These are phyloP conservation scores for Urechis unicinctus DNA, from an alignment of 2,888 invertebrate genomes.

Conservation along the genomic window DNA sequence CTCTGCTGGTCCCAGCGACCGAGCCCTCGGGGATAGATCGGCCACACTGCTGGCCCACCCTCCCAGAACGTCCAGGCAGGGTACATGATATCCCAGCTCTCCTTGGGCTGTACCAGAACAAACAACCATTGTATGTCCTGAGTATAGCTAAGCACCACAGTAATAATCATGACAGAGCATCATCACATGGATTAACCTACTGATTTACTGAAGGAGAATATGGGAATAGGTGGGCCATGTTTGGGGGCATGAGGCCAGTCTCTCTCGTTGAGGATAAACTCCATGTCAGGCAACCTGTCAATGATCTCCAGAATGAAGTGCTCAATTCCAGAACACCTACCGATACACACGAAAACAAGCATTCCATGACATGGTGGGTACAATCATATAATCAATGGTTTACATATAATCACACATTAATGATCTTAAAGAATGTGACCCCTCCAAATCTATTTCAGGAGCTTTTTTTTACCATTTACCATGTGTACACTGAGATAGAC, in stretches of 20 bases:
- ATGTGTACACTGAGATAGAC: no score
- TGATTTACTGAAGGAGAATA: slow-evolving; percentile 95
- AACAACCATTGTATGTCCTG: no score
- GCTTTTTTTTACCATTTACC: no score
- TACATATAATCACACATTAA: neutral
- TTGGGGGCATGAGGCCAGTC: slow-evolving; percentile 85
- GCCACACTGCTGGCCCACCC: slow-evolving; percentile 90
- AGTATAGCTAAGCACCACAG: no score
- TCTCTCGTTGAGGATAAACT: slow-evolving; percentile 79
- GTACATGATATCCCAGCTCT: slow-evolving; percentile 81
- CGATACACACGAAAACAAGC: slow-evolving; percentile 52
- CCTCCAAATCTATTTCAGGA: no score
- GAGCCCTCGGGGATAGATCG: slow-evolving; percentile 82
- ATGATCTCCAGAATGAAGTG: slow-evolving; percentile 72
- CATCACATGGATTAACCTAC: slow-evolving; percentile 15
- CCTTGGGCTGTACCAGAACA: slow-evolving; percentile 56
- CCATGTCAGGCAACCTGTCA: slow-evolving; percentile 70
- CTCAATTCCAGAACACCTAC: slow-evolving; percentile 80
- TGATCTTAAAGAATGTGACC: no score
- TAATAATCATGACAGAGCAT: neutral
- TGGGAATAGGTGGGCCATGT: slow-evolving; percentile 60
- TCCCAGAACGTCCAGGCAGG: slow-evolving; percentile 99
- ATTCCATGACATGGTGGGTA: neutral
- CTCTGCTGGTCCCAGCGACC: slow-evolving; percentile 88
- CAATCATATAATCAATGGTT: neutral